Conservation (phyloP, 1,140 invertebrate species). For the Drosophila mojavensis region DNA sequence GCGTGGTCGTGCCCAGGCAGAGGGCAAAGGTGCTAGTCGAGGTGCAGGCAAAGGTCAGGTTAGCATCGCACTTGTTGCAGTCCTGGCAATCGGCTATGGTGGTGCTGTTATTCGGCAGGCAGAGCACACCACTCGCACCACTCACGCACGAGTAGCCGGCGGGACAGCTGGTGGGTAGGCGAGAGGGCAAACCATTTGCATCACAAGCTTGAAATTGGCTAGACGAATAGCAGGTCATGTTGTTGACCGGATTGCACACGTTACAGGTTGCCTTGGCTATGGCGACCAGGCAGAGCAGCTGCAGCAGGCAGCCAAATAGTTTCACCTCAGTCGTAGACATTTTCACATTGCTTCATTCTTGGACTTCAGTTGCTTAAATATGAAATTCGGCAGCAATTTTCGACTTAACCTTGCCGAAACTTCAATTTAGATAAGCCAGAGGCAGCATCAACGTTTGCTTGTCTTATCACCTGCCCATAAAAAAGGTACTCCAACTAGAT, state of each 20-base stretch:
- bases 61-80: conserved; percentile 70
- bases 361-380: conserved; percentile 61
- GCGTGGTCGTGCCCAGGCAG: conserved; percentile 58
- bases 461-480: conserved; percentile 2
- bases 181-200: conserved; percentile 44
- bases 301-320: conserved; percentile 15
- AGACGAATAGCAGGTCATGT: conserved; percentile 66
- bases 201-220: conserved; percentile 67
- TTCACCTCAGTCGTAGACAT: not conserved
- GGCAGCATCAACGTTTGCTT: conserved; percentile 7
- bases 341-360: conserved; percentile 6
- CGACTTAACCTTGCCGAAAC: conserved; percentile 16
- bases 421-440: conserved; percentile 70
- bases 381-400: conserved; percentile 15
- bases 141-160: conserved; percentile 64
- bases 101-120: conserved; percentile 23
- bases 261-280: conserved; percentile 52
- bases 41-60: conserved; percentile 71
- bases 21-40: conserved; percentile 61
- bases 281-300: conserved; percentile 30
- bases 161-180: conserved; percentile 49
- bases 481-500: not conserved
- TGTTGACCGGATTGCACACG: conserved; percentile 58
- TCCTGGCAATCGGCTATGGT: conserved; percentile 45
- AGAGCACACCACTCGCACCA: conserved; percentile 44